These are phyloP conservation scores for Phaethornis superciliosus DNA, from an alignment of 2,113 vertebrate genomes.

Conservation along the genomic window DNA sequence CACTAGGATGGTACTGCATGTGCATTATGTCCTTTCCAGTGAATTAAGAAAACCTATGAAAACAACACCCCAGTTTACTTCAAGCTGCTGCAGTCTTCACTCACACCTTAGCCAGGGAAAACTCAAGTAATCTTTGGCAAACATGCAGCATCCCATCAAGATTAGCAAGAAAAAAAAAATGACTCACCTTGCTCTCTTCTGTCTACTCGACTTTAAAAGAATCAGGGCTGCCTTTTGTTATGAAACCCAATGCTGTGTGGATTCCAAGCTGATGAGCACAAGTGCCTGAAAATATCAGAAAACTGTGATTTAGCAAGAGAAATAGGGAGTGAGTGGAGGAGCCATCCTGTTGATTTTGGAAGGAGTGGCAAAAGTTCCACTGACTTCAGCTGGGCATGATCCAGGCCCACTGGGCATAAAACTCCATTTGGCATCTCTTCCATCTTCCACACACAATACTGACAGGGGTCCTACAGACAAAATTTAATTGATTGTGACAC, in stretches of 20 bases:
- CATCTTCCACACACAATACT: background rate
- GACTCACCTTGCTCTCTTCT: background rate
- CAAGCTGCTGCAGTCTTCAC: background rate
- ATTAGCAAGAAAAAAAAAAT: background rate
- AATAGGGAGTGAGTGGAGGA: background rate
- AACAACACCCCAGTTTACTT: background rate
- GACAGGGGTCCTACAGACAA: conserved; percentile 16
- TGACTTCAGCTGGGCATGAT: conserved; percentile 21
- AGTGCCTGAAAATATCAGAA: conserved; percentile 17
- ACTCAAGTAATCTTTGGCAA: conserved; percentile 9
- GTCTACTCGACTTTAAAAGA: background rate
- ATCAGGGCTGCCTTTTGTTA: background rate
- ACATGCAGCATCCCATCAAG: background rate
- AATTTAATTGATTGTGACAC: conserved; percentile 9
- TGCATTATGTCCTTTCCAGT: background rate
- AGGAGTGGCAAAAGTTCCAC: conserved; percentile 25
- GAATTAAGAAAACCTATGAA: background rate
- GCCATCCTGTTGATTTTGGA: conserved; percentile 40
- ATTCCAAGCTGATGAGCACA: background rate
- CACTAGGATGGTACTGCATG: background rate
- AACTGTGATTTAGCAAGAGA: conserved; percentile 18
- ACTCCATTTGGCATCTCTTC: conserved; percentile 15
- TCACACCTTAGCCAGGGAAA: conserved; percentile 12
- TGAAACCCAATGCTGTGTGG: background rate
- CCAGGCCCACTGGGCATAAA: conserved; percentile 25